Conservation (phyloP, 1,140 invertebrate species). For the Panagrolaimus sp. region DNA sequence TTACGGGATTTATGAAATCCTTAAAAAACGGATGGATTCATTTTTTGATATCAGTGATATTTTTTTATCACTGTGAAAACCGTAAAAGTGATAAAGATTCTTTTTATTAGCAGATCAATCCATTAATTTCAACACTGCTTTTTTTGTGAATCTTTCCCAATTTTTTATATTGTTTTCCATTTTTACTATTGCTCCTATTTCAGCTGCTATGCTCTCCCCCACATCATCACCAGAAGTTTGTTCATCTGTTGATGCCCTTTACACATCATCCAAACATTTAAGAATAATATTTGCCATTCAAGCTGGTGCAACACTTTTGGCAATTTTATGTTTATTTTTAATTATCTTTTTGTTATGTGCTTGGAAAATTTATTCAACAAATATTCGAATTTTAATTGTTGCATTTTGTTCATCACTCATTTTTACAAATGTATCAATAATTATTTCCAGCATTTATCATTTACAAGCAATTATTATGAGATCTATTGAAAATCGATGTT, state of each 20-base stretch:
- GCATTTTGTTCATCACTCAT: not conserved
- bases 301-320: not conserved
- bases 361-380: conserved; percentile 6
- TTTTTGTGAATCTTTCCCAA: no score
- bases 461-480: conserved; percentile 4
- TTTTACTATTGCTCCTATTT: no score
- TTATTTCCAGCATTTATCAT: conserved; percentile 11
- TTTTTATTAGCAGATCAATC: no score
- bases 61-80: no score
- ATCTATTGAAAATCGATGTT: not conserved
- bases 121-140: no score
- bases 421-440: not conserved
- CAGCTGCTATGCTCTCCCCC: no score
- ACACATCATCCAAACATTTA: not conserved
- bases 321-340: conserved; percentile 9
- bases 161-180: no score
- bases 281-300: conserved; percentile 8
- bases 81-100: no score
- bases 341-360: conserved; percentile 1
- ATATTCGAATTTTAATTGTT: conserved; percentile 1
- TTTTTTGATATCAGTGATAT: no score
- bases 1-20: no score
- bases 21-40: no score
- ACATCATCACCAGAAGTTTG: not conserved
- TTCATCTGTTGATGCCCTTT: not conserved